Base-by-base conservation (phyloP, 1,140 invertebrate species). In the Cecropterus lyciades region DNA sequence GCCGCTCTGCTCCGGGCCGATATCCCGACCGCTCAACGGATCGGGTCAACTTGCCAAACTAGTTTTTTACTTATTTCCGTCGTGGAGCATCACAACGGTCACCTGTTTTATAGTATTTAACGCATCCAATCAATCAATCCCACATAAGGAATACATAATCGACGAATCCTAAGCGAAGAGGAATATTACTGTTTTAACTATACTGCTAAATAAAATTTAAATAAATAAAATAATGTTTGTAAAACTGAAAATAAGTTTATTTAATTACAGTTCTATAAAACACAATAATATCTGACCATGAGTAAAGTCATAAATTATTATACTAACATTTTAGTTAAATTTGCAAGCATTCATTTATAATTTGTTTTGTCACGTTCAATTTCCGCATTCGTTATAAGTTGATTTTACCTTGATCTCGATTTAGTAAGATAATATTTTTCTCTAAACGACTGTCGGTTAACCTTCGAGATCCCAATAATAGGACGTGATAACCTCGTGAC, bases 1-100 rank as follows among this genome's bases (percentile, higher is more conserved):
- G 75, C 76, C 75, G 70, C 75, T 65, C 78, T 65, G 70, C 76
- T 75, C 74, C 70, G 64, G 51, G 46, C 67, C 62, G 55, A 24
- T 45, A 45, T 57, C 40, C 55, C 72, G 72, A 69, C 67, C 71
- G 72, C 75, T 69, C 69, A 72, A 75, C 70, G 45, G 66, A 74
- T 67, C 69, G 67, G 72, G 75, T 69, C 74, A 77, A 81, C 82
- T 74, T 73, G 85, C 73, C 75, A 82, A 83, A 86, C 85, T 73
- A 74, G 84, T 87, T 87, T 70, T 78, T 78, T 27, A 14, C n/a
- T 81, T 79, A 84, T 82, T 82, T 84, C 78, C 73, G 73, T 79
- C 74, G 51, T 70, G 56, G 65, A 52, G 59, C 64, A 76, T 80
- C 74, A 80, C 42, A 27, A 45, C 20, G 40, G 48, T 49, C 40